These are phyloP conservation scores for Sebastes oblongus DNA, from an alignment of 2,797 vertebrate species.

Conservation along the genomic window DNA sequence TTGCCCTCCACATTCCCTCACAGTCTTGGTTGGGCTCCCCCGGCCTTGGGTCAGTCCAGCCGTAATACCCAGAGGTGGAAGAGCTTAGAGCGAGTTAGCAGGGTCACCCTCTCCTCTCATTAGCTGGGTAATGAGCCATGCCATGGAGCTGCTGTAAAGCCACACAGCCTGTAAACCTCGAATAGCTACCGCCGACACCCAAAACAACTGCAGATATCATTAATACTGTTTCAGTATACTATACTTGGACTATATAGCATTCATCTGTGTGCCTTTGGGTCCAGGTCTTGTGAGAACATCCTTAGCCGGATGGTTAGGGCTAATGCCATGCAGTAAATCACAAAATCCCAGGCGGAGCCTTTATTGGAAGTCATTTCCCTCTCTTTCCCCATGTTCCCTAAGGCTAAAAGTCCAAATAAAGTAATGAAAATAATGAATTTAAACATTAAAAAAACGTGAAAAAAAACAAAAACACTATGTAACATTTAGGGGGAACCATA, in stretches of 20 bases:
- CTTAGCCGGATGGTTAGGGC: not conserved
- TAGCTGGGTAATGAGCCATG: conserved; percentile 80
- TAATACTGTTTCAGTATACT: too few species aligned
- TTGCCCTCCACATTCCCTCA: not conserved
- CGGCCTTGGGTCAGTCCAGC: conserved; percentile 34
- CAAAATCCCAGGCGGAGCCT: not conserved
- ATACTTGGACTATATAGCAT: too few species aligned
- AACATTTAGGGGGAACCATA: too few species aligned
- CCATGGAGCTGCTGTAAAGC: conserved; percentile 66
- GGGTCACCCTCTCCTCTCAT: conserved; percentile 80
- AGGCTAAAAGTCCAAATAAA: not conserved
- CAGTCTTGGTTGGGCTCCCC: conserved; percentile 32
- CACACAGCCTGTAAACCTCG: conserved; percentile 74
- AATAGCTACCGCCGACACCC: conserved; percentile 64
- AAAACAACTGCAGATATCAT: conserved; percentile 34
- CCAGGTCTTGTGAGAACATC: not conserved
- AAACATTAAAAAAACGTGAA: not conserved
- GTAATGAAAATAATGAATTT: not conserved
- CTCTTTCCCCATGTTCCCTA: not conserved
- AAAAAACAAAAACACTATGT: too few species aligned
- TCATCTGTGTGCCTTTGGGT: not conserved
- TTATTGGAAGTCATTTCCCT: not conserved
- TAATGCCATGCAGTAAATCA: not conserved
- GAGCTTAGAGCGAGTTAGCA: conserved; percentile 51
- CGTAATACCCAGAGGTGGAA: conserved; percentile 48